Evolutionary conservation across 2,113 vertebrate genomes (phyloP).

Genomic region (Chaenocephalus aceratus): DNA sequence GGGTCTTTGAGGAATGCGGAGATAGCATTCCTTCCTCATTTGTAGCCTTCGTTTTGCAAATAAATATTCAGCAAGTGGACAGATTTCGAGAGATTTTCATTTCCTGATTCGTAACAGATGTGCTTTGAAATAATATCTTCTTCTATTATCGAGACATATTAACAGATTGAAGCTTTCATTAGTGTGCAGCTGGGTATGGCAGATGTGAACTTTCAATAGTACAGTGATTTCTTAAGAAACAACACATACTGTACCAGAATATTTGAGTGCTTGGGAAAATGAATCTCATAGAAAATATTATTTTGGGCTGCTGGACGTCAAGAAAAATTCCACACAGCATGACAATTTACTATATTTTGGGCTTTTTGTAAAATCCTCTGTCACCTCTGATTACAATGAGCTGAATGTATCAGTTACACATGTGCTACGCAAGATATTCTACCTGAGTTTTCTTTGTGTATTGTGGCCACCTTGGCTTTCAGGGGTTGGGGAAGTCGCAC

Average conservation of each 20-base stretch:
- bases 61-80: slow-evolving; percentile 62
- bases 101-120: slow-evolving; percentile 56
- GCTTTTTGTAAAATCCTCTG: slow-evolving; percentile 78
- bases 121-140: slow-evolving; percentile 37
- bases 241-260: slow-evolving; percentile 72
- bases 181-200: slow-evolving; percentile 33
- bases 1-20: slow-evolving; percentile 41
- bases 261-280: slow-evolving; percentile 76
- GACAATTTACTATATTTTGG: slow-evolving; percentile 83
- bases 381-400: slow-evolving; percentile 85
- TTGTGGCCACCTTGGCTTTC: slow-evolving; percentile 54
- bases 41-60: slow-evolving; percentile 54
- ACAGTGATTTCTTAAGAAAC: slow-evolving; percentile 74
- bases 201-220: slow-evolving; percentile 77
- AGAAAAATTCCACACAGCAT: slow-evolving; percentile 84
- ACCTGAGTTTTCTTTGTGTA: slow-evolving; percentile 66
- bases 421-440: slow-evolving; percentile 63
- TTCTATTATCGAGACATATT: slow-evolving; percentile 33
- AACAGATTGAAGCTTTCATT: slow-evolving; percentile 60
- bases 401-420: slow-evolving; percentile 79
- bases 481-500: slow-evolving; percentile 20
- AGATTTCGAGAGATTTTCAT: slow-evolving; percentile 41
- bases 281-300: slow-evolving; percentile 85
- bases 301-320: slow-evolving; percentile 80
- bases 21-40: slow-evolving; percentile 59